phyloP scores from a whole-genome alignment of 2,888 invertebrate species.

The Itoplectis maculator region DNA sequence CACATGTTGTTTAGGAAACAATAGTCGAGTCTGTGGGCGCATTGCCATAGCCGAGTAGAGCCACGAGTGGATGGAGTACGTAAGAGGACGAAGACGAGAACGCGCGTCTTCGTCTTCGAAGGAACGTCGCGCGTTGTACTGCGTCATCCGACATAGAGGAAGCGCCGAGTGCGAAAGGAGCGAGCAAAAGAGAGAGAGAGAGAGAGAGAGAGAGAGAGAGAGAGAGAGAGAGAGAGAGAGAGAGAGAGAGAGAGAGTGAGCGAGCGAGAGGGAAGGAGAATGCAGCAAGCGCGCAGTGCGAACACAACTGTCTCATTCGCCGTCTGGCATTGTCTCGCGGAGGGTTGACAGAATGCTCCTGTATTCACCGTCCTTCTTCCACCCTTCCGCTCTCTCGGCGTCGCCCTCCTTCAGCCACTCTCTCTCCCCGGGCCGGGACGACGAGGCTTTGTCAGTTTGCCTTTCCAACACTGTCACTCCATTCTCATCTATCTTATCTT shows the following conservation, averaged over 20 bases:
- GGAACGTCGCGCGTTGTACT: neutral
- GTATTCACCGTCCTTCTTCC: neutral
- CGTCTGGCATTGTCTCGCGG: slow-evolving; percentile 42
- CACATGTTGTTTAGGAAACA: neutral
- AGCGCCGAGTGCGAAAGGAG: neutral
- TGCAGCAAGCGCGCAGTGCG: neutral
- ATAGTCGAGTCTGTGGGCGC: neutral
- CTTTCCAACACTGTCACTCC: slow-evolving; percentile 45
- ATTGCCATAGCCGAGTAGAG: neutral
- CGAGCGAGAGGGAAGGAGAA: too few relatives aligned
- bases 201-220: neutral
- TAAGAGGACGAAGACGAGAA: neutral
- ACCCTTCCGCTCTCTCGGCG: neutral
- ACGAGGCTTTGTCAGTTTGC: slow-evolving; percentile 38
- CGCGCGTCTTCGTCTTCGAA: slow-evolving; percentile 24
- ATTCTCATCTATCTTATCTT: slow-evolving; percentile 38
- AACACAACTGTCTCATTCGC: slow-evolving; percentile 44
- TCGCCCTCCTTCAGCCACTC: slow-evolving; percentile 10
- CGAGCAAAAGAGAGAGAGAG: neutral
- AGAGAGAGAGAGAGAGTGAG: too few relatives aligned
- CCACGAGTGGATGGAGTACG: slow-evolving; percentile 1
- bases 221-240: too few relatives aligned
- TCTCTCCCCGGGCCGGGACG: neutral
- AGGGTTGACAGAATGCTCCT: slow-evolving; percentile 47
- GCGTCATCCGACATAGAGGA: neutral